Conservation (phyloP, 2,797 vertebrate species). For the Danio tinwini region DNA sequence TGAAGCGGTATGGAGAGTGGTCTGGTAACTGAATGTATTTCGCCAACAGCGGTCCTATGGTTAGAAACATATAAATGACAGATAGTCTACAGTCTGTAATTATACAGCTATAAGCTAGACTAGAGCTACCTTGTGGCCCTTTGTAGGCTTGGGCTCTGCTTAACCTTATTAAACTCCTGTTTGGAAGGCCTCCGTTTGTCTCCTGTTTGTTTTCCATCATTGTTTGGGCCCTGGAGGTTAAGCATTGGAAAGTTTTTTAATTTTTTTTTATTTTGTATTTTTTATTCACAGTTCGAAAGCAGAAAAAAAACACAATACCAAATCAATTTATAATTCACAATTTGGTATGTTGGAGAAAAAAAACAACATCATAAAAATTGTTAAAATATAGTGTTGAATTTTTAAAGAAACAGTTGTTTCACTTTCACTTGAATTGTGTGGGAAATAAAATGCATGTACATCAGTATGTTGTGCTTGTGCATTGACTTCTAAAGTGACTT, state of each 20-base stretch:
- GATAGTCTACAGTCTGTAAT: slow-evolving; percentile 22
- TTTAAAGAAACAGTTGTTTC: too few species aligned
- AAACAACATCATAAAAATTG: too few species aligned
- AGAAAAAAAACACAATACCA: too few species aligned
- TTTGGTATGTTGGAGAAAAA: too few species aligned
- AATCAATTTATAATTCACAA: too few species aligned
- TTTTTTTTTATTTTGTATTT: too few species aligned
- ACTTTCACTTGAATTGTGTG: too few species aligned
- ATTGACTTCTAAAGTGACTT: too few species aligned
- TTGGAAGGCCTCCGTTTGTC: not conserved
- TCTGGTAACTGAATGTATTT: not conserved
- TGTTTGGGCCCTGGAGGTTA: not conserved
- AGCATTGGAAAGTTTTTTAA: not conserved
- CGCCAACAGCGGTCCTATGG: slow-evolving; percentile 27
- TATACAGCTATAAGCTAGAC: slow-evolving; percentile 32
- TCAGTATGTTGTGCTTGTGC: too few species aligned
- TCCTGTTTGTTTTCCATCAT: not conserved
- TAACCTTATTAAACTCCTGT: not conserved
- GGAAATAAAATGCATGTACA: too few species aligned
- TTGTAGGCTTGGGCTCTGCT: not conserved
- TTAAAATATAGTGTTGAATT: too few species aligned
- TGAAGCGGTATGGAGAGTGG: not conserved
- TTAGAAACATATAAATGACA: slow-evolving; percentile 3
- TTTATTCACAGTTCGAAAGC: too few species aligned
- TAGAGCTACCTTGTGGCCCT: slow-evolving; percentile 23